Base-by-base conservation (phyloP, 30 jellyfish, hydroid and myxozoan species). In the Cassiopea andromeda region DNA sequence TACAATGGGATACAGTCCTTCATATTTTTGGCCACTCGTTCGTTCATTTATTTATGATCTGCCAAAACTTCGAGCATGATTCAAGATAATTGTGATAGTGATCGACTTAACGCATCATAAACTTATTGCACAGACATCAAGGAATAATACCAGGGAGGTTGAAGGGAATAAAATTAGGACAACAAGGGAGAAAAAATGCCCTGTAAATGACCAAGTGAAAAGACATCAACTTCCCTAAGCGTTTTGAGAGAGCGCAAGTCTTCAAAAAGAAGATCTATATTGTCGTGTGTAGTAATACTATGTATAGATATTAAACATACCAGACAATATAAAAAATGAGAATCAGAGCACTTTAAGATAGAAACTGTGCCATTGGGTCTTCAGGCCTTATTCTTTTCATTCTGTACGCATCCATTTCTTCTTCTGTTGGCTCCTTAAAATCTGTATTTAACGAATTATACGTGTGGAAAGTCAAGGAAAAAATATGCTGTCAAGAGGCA, bases 311-410 rank as follows among this genome's bases (percentile, higher is more conserved):
- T n/a, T n/a, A n/a, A n/a, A n/a, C n/a, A n/a, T n/a, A n/a, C n/a
- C n/a, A n/a, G n/a, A n/a, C n/a, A n/a, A n/a, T 61, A 13, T 1
- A 14, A 61, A 6, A 61, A 2, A 61, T 14, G 73, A 61, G 2
- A 3, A 14, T 13, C 73, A 61, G 43, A 6, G 4, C 19, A 61
- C 14, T 27, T 58, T 44, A 46, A 6, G 87, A 73, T 9, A 89
- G 27, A 73, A 79, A 94, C 44, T 75, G 84, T 12, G 97, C 93
- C 99, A 97, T 93, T 9, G 99, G 99, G 87, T 97, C 99, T 8
- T 97, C 98, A 13, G 91, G 60, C 82, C 98, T 87, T 48, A 44
- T 46, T 81, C 99, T 49, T 84, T 97, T 92, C 97, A 97, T 97
- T 27, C 97, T 88, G 75, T 90, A 97, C 0, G 98, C 98, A 60